A percentile compares a stretch with the other conserved stretches of the same genome.
Evolutionary conservation across 2,888 invertebrate species (phyloP).

Genomic region (Thera britannica): DNA sequence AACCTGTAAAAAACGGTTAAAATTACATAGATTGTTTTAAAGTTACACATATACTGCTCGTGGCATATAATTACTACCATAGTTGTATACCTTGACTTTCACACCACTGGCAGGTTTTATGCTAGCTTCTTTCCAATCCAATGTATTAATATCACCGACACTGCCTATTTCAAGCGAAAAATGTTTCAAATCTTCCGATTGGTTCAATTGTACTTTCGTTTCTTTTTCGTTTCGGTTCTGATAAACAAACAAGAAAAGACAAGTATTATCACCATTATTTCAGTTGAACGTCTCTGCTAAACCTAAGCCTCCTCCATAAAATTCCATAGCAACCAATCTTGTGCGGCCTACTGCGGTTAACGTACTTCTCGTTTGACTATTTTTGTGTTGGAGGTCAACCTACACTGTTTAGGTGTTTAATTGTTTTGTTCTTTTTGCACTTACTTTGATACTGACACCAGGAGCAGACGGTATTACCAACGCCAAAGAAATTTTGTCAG

Average conservation of each 20-base stretch:
- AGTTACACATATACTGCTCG: background rate
- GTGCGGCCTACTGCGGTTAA: background rate
- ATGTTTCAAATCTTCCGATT: background rate
- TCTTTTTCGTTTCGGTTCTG: background rate
- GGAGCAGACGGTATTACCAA: background rate
- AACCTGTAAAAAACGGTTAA: constrained; percentile 13
- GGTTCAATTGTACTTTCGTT: background rate
- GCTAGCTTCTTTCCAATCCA: constrained; percentile 14
- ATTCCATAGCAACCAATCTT: background rate
- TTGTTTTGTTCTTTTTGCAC: background rate
- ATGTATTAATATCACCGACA: constrained; percentile 17
- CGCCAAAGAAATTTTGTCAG: constrained; percentile 37
- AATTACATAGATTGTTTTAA: background rate
- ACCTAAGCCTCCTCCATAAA: too few relatives aligned
- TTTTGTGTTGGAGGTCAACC: too few relatives aligned
- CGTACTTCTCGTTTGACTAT: too few relatives aligned
- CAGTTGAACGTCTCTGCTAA: background rate
- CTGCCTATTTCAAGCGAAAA: constrained; percentile 9
- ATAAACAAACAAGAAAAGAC: background rate
- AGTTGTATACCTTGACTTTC: constrained; percentile 22
- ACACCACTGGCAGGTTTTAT: background rate
- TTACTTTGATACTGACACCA: constrained; percentile 6
- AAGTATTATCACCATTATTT: background rate
- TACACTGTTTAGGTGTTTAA: background rate
- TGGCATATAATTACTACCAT: background rate